These are phyloP conservation scores for Nibea albiflora DNA, from an alignment of 2,113 vertebrate species.

Conservation along the genomic window DNA sequence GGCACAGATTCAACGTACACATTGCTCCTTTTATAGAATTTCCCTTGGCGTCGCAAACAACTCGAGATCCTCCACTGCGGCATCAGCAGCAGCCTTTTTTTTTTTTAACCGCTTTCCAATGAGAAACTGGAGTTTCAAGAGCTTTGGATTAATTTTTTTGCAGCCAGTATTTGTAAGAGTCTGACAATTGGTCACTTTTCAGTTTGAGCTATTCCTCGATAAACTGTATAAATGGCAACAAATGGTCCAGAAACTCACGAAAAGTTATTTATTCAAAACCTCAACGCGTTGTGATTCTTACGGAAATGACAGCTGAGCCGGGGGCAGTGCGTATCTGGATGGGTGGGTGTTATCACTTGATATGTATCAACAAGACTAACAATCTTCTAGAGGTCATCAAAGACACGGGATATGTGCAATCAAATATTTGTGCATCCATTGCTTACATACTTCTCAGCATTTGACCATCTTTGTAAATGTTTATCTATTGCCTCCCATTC, in stretches of 20 bases:
- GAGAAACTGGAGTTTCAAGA: constrained; percentile 17
- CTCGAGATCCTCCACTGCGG: not conserved
- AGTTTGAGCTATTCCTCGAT: not conserved
- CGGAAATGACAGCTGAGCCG: not conserved
- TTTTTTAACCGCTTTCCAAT: not conserved
- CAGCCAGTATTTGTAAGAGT: not conserved
- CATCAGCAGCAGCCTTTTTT: constrained; percentile 28
- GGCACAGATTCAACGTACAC: constrained; percentile 38
- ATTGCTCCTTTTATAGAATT: constrained; percentile 29
- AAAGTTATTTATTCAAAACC: not conserved
- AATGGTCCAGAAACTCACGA: not conserved
- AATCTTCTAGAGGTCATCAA: constrained; percentile 9
- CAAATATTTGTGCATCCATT: constrained; percentile 31
- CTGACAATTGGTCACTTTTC: constrained; percentile 26
- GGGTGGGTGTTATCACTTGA: constrained; percentile 20
- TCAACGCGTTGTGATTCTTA: not conserved
- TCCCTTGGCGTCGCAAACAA: constrained; percentile 14
- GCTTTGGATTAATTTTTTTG: constrained; percentile 31
- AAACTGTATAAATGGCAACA: constrained; percentile 20
- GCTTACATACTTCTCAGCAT: constrained; percentile 42
- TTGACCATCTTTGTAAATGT: constrained; percentile 69
- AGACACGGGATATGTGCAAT: constrained; percentile 4
- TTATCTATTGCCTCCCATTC: constrained; percentile 57
- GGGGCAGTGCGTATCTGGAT: not conserved
- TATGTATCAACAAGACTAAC: constrained; percentile 16